These are phyloP conservation scores for Drosophila ogumai DNA, from an alignment of 1,140 invertebrate species.

Conservation along the genomic window DNA sequence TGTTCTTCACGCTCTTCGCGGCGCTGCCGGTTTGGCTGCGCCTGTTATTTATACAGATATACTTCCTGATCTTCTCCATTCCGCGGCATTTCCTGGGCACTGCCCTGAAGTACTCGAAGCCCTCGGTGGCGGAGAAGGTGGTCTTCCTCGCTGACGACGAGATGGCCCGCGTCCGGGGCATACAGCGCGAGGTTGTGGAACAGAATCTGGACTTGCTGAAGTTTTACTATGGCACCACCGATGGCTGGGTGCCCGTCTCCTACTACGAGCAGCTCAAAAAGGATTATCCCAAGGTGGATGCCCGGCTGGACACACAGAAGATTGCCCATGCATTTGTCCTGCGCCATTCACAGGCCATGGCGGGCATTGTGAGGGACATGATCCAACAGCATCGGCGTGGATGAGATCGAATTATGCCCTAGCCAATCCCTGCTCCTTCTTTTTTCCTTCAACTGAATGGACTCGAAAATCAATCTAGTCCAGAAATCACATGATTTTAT, in stretches of 20 bases:
- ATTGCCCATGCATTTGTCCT: slow-evolving; percentile 92
- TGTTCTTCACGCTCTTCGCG: slow-evolving; percentile 80
- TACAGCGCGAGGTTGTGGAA: slow-evolving; percentile 86
- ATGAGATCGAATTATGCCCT: slow-evolving; percentile 1
- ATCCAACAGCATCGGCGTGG: slow-evolving; percentile 84
- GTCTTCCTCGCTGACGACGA: slow-evolving; percentile 88
- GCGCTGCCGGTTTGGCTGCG: slow-evolving; percentile 87
- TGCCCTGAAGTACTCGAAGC: slow-evolving; percentile 86
- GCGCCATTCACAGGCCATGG: slow-evolving; percentile 87
- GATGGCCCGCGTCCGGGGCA: slow-evolving; percentile 87
- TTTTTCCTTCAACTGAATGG: not conserved
- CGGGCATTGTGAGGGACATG: slow-evolving; percentile 86
- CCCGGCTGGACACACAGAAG: slow-evolving; percentile 88
- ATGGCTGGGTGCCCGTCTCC: slow-evolving; percentile 90
- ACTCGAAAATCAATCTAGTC: not conserved
- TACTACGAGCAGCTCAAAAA: slow-evolving; percentile 88
- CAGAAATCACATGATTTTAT: not conserved
- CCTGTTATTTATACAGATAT: slow-evolving; percentile 85
- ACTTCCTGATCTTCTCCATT: slow-evolving; percentile 85
- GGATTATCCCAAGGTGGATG: slow-evolving; percentile 87
- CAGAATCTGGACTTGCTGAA: slow-evolving; percentile 87
- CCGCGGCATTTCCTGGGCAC: slow-evolving; percentile 84
- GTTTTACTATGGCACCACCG: slow-evolving; percentile 91
- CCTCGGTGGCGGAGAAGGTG: slow-evolving; percentile 86
- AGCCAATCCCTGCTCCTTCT: not conserved